Conservation (phyloP, 2,888 invertebrate genomes). For the Yponomeuta evonymella region DNA sequence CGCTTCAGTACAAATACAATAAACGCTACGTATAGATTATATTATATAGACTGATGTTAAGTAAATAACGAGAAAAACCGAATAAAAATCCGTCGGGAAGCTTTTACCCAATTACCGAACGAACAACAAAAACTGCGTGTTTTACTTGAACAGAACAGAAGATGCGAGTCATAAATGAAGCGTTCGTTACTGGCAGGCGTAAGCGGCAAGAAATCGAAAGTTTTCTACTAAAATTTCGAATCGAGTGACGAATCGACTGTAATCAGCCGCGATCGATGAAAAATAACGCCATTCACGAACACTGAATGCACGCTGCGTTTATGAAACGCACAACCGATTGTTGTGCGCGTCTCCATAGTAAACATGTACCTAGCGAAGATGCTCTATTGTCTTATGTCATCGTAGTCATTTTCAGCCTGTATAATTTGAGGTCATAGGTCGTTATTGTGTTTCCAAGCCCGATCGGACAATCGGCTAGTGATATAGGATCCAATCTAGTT, state of each 20-base stretch:
- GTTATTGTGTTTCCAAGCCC: no score
- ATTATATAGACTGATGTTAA: no score
- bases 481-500: neutral
- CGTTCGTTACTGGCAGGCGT: slow-evolving; percentile 7
- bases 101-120: no score
- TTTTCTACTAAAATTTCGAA: neutral
- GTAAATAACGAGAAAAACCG: no score
- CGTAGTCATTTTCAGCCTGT: neutral
- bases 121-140: no score
- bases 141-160: neutral
- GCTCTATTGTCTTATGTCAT: no score
- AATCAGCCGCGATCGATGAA: slow-evolving; percentile 4
- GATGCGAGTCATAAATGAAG: neutral
- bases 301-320: neutral
- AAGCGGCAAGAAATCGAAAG: slow-evolving; percentile 11
- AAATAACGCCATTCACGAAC: slow-evolving; percentile 7
- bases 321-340: neutral
- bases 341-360: neutral
- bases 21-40: no score
- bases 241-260: slow-evolving; percentile 12
- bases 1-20: no score
- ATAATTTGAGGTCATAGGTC: neutral
- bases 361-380: no score
- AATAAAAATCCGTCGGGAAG: no score
- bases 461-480: neutral